These are phyloP conservation scores for Megalurothrips usitatus DNA, from an alignment of 2,888 invertebrate species.

Conservation along the genomic window DNA sequence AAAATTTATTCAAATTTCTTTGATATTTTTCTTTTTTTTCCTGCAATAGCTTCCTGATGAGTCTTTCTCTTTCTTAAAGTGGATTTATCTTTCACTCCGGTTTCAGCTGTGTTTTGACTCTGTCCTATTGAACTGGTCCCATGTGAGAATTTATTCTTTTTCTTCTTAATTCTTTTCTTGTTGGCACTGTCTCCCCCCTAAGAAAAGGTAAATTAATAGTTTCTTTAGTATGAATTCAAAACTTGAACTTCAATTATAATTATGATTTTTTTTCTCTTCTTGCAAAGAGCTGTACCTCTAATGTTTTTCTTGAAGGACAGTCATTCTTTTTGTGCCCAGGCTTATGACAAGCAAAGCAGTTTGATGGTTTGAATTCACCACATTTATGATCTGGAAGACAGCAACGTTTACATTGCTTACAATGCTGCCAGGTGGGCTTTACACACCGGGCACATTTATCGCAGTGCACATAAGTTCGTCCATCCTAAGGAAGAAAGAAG, in stretches of 20 bases:
- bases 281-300: background rate
- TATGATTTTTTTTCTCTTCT: no score
- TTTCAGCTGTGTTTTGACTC: background rate
- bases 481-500: slow-evolving; percentile 50
- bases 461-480: slow-evolving; percentile 65
- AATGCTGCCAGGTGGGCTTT: slow-evolving; percentile 80
- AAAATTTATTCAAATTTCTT: background rate
- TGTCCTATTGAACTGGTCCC: background rate
- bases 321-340: slow-evolving; percentile 7
- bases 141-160: background rate
- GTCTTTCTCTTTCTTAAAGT: background rate
- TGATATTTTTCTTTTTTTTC: background rate
- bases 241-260: no score
- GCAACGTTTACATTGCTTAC: slow-evolving; percentile 66
- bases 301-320: background rate
- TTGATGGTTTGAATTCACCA: slow-evolving; percentile 31
- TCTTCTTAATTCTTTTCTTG: background rate
- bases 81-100: background rate
- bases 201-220: background rate
- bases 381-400: slow-evolving; percentile 54
- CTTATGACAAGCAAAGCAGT: background rate
- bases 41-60: background rate
- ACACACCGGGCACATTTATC: slow-evolving; percentile 66
- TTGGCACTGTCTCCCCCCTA: background rate
- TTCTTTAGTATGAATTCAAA: no score